These are phyloP conservation scores for Felis chaus DNA, from an alignment of 2,113 vertebrate species.

Conservation along the genomic window DNA sequence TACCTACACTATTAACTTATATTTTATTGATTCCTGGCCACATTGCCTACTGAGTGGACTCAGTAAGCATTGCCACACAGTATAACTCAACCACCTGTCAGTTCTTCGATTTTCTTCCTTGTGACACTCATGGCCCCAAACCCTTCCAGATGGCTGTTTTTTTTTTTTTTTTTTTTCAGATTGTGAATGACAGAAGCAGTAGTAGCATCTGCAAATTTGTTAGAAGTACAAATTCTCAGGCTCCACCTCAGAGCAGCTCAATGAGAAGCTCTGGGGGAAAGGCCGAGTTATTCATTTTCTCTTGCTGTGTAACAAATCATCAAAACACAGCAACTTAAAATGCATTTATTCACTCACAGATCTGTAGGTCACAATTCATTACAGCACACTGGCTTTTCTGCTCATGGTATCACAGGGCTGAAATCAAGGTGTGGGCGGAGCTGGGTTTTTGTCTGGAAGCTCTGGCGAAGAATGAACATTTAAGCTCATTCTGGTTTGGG, in stretches of 20 bases:
- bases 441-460: neutral
- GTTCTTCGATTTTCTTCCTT: neutral
- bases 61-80: neutral
- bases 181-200: rapidly evolving
- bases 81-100: neutral
- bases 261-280: neutral
- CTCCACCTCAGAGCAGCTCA: neutral
- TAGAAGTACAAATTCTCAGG: neutral
- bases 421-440: neutral
- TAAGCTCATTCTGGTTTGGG: neutral
- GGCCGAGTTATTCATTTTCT: neutral
- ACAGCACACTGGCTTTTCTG: neutral
- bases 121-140: neutral
- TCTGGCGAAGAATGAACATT: neutral
- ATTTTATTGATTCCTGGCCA: neutral
- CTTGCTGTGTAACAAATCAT: neutral
- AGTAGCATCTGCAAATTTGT: neutral
- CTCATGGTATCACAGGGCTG: neutral
- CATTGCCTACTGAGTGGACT: neutral
- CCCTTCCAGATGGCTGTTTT: neutral
- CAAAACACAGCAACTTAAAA: neutral
- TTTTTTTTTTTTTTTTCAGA: too few relatives aligned
- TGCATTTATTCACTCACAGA: neutral
- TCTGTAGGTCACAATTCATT: neutral
- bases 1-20: neutral